Evolutionary conservation across 92 coral and sea anemone genomes (phyloP), one percentile per base, ranked within the genome.

Genomic region (Isaurus tuberculatus): DNA sequence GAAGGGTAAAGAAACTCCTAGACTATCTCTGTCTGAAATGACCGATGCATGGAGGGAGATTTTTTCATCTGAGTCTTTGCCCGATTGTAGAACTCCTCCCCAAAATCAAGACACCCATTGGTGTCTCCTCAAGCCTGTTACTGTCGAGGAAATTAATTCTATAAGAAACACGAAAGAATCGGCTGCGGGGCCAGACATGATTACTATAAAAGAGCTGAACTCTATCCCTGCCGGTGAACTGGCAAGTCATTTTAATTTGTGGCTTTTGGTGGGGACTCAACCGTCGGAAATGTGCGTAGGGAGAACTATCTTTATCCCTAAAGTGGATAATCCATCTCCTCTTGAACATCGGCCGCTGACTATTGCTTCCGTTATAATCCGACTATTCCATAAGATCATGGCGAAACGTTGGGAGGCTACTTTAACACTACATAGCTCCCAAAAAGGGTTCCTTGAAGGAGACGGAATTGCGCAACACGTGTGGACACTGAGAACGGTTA

Each of bases 381-480:
- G 67, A 61, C 30, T 61, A 14, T 61, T 3, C 67, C 67, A 61
- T 31, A 61, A 61, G 25, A 61, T 61, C n/a, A 61, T 22, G 67
- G 13, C 67, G n/a, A 14, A n/a, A 3, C 67, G 67, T 61, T 61
- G 67, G 67, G 67, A 61, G 30, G n/a, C 32, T n/a, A 61, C 67
- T 1, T 17, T 51, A 9, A 17, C 20, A 17, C 60, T 51, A 2
- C 60, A 51, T 51, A 10, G 20, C 20, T 51, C 60, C 60, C 60
- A 51, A 51, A 61, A 61, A n/a, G 67, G 67, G n/a, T 61, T 61
- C 67, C 67, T 61, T 14, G 67, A 14, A 11, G 67, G 67, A 22
- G 67, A 61, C n/a, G 67, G 67, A n/a, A 61, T 22, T 61, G 67
- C 67, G 67, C 67, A 61, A n/a, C 67, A 61, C 25, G n/a, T 61